Evolutionary conservation across 2,113 vertebrate genomes (phyloP).

Genomic region (Pomatorhinus ruficollis): DNA sequence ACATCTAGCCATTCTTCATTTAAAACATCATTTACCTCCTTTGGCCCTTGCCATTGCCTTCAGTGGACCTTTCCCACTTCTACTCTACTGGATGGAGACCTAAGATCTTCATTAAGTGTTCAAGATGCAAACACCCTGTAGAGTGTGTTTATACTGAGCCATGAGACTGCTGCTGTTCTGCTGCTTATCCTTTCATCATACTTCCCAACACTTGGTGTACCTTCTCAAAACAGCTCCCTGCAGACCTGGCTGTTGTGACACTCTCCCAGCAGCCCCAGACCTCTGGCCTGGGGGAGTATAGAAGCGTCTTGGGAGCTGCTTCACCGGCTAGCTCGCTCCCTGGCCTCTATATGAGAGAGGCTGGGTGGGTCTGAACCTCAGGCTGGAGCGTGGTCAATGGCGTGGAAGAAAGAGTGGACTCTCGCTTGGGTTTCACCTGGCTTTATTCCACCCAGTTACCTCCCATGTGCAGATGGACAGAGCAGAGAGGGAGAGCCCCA

Average conservation of each 20-base stretch:
- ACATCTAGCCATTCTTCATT: not conserved
- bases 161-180: not conserved
- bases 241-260: not conserved
- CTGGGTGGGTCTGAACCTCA: too few relatives aligned
- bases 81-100: not conserved
- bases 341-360: too few relatives aligned
- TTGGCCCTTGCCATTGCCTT: not conserved
- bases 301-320: too few relatives aligned
- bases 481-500: too few relatives aligned
- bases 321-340: too few relatives aligned
- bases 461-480: too few relatives aligned
- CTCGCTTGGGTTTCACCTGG: too few relatives aligned
- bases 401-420: too few relatives aligned
- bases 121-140: not conserved
- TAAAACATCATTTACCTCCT: not conserved
- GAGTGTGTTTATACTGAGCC: not conserved
- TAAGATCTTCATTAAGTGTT: not conserved
- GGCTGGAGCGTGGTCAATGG: too few relatives aligned
- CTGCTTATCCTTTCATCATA: not conserved
- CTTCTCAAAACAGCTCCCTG: not conserved
- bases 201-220: fast-evolving
- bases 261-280: not conserved
- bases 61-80: not conserved
- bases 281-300: not conserved
- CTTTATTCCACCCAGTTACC: too few relatives aligned